Base-by-base conservation (phyloP, 2,797 vertebrate species). In the Netta rufina region DNA sequence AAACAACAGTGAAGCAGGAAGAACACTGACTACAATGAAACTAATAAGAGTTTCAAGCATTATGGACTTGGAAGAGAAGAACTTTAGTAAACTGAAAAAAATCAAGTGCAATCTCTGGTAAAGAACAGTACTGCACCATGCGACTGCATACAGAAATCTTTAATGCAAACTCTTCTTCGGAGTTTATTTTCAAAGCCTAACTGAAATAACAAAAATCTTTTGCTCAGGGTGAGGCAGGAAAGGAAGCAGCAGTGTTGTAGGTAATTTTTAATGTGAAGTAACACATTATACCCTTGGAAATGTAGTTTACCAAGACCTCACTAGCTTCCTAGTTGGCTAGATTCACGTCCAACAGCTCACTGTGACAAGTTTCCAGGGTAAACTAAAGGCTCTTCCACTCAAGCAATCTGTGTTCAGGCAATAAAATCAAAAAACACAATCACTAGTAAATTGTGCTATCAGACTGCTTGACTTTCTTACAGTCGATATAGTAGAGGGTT, bases 181-280 rank as follows among this genome's bases (percentile, higher is more conserved):
- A 82, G 17, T 25, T 19, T 56, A 22, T 22, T 82, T 60, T 32
- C 41, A 33, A 0, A 64, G 58, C 18, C 64, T 73, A 57, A 70
- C 13, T 39, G 45, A 65, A 18, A 38, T 11, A 84, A 84, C 16
- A 61, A 66, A 45, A 33, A 13, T 47, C 30, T 73, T 66, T 13
- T 65, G 43, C 27, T 74, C 28, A 69, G 36, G 25, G 76, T 8
- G 22, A 65, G 20, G 27, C 24, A 69, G 25, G 9, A 87, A 11
- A 82, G 8, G 33, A 75, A 24, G 3, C 1, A 2, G 39, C 20
- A 85, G 32, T 6, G 32, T 0, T 1, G 11, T 4, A 75, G 5
- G 18, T 28, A 36, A 79, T 30, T 83, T 79, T 60, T 15, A 92
- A 54, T 2, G 3, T 4, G 12, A 84, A 89, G 13, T 45, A 84